These are phyloP conservation scores for Ptychodera flava DNA, from an alignment of 35 echinoderm and acorn worm species.

Conservation along the genomic window DNA sequence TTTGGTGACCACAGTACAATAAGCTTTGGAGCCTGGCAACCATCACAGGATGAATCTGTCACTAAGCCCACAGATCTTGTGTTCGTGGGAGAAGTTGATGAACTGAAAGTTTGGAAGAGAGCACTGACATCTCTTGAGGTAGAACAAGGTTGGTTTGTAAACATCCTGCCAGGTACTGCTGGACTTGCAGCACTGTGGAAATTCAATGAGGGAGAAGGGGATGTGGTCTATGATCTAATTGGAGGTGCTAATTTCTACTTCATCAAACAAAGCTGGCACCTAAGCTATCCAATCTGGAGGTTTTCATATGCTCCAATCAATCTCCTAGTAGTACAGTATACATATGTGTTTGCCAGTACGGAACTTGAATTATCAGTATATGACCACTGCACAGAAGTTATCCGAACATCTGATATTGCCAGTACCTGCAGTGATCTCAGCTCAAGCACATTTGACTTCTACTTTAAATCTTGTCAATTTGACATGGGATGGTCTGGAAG, in stretches of 20 bases:
- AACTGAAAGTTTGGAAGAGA: slow-evolving; percentile 64
- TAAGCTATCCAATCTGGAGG: slow-evolving; percentile 38
- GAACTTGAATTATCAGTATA: slow-evolving; percentile 10
- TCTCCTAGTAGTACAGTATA: slow-evolving; percentile 31
- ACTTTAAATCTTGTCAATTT: slow-evolving; percentile 37
- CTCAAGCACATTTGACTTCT: slow-evolving; percentile 11
- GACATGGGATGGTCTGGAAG: slow-evolving; percentile 51
- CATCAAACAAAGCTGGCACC: slow-evolving; percentile 12
- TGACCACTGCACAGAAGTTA: neutral
- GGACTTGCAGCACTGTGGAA: slow-evolving; percentile 67
- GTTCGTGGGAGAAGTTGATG: slow-evolving; percentile 46
- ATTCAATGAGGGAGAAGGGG: slow-evolving; percentile 75
- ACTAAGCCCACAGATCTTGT: slow-evolving; percentile 10
- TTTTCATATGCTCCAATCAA: slow-evolving; percentile 47
- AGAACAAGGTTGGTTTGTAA: slow-evolving; percentile 9
- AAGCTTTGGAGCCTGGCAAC: slow-evolving; percentile 59
- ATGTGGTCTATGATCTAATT: slow-evolving; percentile 35
- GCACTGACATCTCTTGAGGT: slow-evolving; percentile 50
- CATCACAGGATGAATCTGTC: slow-evolving; percentile 24
- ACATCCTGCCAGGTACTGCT: slow-evolving; percentile 24
- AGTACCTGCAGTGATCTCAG: neutral
- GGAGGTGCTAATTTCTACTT: slow-evolving; percentile 32
- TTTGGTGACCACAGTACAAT: slow-evolving; percentile 51
- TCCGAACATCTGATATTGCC: neutral
- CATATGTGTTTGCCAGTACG: neutral